A percentile compares a stretch with the other conserved stretches of the same genome.
Conservation (phyloP, 2,888 invertebrate species). For the Dasypolia templi region DNA sequence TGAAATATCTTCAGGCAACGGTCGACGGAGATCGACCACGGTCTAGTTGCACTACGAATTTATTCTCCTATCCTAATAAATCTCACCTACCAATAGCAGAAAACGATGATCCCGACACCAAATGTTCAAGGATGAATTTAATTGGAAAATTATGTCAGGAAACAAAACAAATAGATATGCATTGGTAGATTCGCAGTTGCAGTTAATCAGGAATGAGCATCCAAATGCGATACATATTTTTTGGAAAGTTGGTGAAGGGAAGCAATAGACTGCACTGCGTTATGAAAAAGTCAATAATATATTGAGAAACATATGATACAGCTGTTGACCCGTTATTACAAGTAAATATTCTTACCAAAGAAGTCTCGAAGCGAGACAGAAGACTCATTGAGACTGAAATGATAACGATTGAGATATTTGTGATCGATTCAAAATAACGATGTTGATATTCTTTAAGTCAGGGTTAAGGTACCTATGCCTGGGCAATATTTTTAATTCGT, state of each 20-base stretch:
- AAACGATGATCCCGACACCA: conserved; percentile 47
- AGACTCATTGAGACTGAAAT: conserved; percentile 66
- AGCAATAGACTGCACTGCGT: conserved; percentile 23
- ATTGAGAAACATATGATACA: conserved; percentile 47
- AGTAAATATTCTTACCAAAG: conserved; percentile 65
- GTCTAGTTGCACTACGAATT: conserved; percentile 6
- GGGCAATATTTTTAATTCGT: background rate
- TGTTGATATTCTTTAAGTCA: background rate
- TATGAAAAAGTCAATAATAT: conserved; percentile 26
- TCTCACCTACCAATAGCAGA: conserved; percentile 12
- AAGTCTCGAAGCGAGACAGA: conserved; percentile 68
- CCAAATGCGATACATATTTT: conserved; percentile 33
- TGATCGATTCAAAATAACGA: conserved; percentile 15
- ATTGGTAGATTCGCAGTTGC: conserved; percentile 22
- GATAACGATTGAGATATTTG: conserved; percentile 52
- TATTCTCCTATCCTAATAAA: background rate
- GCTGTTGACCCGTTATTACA: conserved; percentile 37
- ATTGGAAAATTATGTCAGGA: conserved; percentile 31
- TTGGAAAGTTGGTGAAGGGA: conserved; percentile 16
- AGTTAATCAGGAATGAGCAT: conserved; percentile 39
- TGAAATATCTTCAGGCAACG: background rate
- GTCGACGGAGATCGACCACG: background rate
- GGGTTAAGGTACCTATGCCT: background rate
- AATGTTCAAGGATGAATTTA: conserved; percentile 35
- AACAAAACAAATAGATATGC: conserved; percentile 24